Base-by-base conservation (phyloP, 2,797 vertebrate genomes). In the Pelobates cultripes region DNA sequence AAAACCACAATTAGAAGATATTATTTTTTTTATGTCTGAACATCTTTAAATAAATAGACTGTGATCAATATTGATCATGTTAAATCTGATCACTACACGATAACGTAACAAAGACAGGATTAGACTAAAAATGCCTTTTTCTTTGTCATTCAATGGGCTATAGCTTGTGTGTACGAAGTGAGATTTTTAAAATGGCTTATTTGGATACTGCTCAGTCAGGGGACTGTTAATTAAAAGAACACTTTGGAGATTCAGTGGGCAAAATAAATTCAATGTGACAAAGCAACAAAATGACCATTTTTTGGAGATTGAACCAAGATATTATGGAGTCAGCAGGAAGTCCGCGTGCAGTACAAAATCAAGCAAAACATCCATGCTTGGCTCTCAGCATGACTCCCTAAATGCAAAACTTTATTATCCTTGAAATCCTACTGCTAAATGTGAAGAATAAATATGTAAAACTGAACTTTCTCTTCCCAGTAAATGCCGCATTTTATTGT, bases 391-490 rank as follows among this genome's bases (percentile, higher is more conserved):
- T 73, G 82, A 79, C 43, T 71, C 68, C 77, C 68, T 79, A 84
- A 84, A 84, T 84, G 82, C 75, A 76, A 84, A 84, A 84, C 77
- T 84, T 84, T 80, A 84, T 84, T 84, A 84, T 84, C 82, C 82
- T 84, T 80, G 77, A 84, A 84, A 76, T 84, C 82, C 82, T 72
- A 79, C 82, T 76, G 82, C 61, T 79, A 79, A 79, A 79, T 80
- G 82, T 17, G 73, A 66, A 84, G 73, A 76, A 76, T 84, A 84
- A 79, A 84, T 84, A 84, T 79, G 82, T 84, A 80, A 80, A 81
- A 75, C 57, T 70, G 77, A 84, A 80, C 73, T 75, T 75, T 75
- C 74, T 75, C 76, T 84, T 3, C 28, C 45, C 73, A 76, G 45
- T 73, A 73, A 57, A 55, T 47, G 69, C 45, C 66, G 70, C 57